A percentile compares a stretch with the other conserved stretches of the same genome.
Evolutionary conservation across 2,113 vertebrate genomes (phyloP).

Genomic region (Ginglymostoma cirratum): DNA sequence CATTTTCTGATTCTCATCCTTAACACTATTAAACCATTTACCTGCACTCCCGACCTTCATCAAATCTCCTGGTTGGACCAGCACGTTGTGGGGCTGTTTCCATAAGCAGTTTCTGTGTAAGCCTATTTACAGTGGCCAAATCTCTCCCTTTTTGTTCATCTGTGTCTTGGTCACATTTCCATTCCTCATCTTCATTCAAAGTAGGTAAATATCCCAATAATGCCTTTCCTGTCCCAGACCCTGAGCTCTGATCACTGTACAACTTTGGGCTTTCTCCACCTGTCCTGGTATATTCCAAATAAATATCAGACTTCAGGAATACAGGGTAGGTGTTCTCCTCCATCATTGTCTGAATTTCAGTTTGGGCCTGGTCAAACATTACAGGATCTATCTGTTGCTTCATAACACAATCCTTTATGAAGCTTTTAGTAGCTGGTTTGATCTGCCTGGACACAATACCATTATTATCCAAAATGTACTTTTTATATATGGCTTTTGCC

Average conservation of each 20-base stretch:
- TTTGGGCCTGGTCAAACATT: slow-evolving; percentile 97
- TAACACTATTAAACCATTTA: slow-evolving; percentile 48
- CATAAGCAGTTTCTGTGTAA: slow-evolving; percentile 78
- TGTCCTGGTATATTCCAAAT: slow-evolving; percentile 86
- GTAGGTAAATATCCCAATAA: slow-evolving; percentile 77
- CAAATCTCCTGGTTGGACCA: slow-evolving; percentile 62
- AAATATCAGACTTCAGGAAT: slow-evolving; percentile 93
- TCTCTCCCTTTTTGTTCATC: slow-evolving; percentile 63
- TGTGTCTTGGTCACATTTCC: slow-evolving; percentile 70
- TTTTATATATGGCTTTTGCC: slow-evolving; percentile 90
- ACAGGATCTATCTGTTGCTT: slow-evolving; percentile 84
- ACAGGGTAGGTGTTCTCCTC: slow-evolving; percentile 93
- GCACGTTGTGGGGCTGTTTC: slow-evolving; percentile 70
- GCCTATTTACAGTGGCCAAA: slow-evolving; percentile 57
- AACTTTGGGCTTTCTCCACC: slow-evolving; percentile 88
- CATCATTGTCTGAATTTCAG: slow-evolving; percentile 85
- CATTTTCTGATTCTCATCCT: not conserved
- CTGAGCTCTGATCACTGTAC: slow-evolving; percentile 72
- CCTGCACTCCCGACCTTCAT: slow-evolving; percentile 84
- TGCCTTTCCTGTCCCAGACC: slow-evolving; percentile 72
- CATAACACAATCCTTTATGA: slow-evolving; percentile 87
- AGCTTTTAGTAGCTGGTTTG: slow-evolving; percentile 89
- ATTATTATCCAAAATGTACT: slow-evolving; percentile 83
- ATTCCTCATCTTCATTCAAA: slow-evolving; percentile 82
- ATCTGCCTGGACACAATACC: slow-evolving; percentile 88